Base-by-base conservation (phyloP, 2,113 vertebrate species). In the Sinocyclocheilus anshuiensis region DNA sequence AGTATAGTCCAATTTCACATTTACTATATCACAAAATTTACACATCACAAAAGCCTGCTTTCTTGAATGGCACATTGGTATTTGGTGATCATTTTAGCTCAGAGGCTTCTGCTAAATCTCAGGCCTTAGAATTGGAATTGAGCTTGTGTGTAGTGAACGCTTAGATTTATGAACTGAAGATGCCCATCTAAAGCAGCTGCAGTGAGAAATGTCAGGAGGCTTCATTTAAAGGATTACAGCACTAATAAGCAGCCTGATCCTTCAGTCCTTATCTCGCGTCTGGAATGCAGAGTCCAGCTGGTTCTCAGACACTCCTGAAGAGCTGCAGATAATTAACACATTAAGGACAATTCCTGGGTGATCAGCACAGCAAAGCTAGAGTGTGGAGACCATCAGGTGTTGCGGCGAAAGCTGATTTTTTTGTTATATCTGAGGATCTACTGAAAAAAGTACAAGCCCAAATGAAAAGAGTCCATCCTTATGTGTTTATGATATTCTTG, bases 141-240 rank as follows among this genome's bases (percentile, higher is more conserved):
- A 18, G 79, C 79, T 67, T 48, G 39, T 53, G 72, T 71, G 67
- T 61, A 72, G 85, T 63, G 83, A 81, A 72, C 82, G 75, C 81
- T 86, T 36, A 86, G 83, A 86, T 91, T 90, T 92, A 90, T 90
- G 85, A 87, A 77, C 87, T 69, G 81, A 80, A 77, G 77, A 59
- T 83, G 48, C 88, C 86, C 78, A 26, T 88, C 87, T 78, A 75
- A 84, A 90, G 24, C 83, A 83, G 90, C 89, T 76, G 61, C n/a
- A 74, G 16, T 36, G 53, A 84, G 89, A 81, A 20, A 87, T 50
- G 84, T 90, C 83, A 50, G 42, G 90, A 87, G 89, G 86, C 90
- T 92, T 92, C 85, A 92, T 93, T 91, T 90, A 89, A 87, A 89
- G 90, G 85, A 89, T 93, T 93, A 94, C 89, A 90, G 88, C 86